Conservation (phyloP, 92 coral and sea anemone genomes). For the Metridium senile region DNA sequence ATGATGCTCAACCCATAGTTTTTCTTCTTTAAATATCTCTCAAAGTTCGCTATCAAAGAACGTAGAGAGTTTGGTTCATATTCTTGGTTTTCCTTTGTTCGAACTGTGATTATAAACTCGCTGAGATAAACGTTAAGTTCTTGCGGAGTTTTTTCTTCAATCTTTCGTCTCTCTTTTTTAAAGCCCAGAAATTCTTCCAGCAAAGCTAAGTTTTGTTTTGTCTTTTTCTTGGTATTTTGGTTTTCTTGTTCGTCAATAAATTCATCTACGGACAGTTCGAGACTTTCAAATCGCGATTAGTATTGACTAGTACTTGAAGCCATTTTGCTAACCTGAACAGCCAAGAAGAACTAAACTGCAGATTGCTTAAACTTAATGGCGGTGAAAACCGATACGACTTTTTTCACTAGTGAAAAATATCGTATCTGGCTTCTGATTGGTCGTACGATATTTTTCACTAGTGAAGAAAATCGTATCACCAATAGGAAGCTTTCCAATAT, state of each 20-base stretch:
- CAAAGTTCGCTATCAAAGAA: conserved; percentile 13
- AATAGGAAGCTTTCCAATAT: no score
- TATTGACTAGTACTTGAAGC: no score
- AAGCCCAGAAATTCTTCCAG: conserved; percentile 35
- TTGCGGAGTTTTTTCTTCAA: conserved; percentile 20
- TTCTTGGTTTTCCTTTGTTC: conserved; percentile 22
- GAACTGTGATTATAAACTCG: conserved; percentile 14
- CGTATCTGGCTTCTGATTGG: no score
- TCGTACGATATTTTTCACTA: no score
- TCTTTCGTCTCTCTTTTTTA: conserved; percentile 20
- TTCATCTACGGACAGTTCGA: no score
- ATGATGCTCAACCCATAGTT: conserved; percentile 22
- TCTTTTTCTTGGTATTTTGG: conserved; percentile 38
- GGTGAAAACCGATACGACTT: no score
- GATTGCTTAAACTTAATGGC: no score
- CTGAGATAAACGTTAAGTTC: conserved; percentile 11
- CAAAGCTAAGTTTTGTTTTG: conserved; percentile 31
- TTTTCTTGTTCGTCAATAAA: conserved; percentile 33
- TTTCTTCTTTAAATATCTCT: conserved; percentile 26
- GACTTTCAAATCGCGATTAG: no score
- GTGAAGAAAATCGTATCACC: no score
- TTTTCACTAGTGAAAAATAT: no score
- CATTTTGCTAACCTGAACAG: no score
- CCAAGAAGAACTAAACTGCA: no score
- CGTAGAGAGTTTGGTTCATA: neutral